Conservation (phyloP, 2,113 vertebrate genomes). For the Tychaedon coryphoeus region DNA sequence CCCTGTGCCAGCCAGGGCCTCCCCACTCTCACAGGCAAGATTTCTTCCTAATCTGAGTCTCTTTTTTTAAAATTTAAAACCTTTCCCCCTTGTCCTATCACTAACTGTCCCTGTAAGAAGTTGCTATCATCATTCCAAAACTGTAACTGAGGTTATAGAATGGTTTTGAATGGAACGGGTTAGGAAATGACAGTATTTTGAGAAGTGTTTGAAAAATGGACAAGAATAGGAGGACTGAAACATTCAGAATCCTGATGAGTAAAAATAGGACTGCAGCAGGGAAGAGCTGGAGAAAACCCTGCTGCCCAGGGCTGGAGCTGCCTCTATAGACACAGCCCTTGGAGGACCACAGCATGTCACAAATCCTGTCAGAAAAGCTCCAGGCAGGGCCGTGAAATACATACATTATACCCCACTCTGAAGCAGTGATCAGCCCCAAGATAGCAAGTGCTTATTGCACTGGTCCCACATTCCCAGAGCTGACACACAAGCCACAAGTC, state of each 20-base stretch:
- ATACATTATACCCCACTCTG: neutral
- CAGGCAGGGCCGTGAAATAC: neutral
- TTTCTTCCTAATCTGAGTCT: neutral
- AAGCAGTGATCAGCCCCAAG: neutral
- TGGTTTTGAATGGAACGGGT: neutral
- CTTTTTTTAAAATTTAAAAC: neutral
- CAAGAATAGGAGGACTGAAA: neutral
- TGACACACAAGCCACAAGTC: neutral
- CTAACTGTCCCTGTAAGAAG: neutral
- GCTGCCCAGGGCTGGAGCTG: neutral
- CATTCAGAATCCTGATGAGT: neutral
- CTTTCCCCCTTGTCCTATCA: neutral
- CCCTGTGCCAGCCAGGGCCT: neutral
- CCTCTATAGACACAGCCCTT: neutral
- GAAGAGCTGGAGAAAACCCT: neutral
- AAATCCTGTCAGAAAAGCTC: neutral
- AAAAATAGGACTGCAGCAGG: neutral
- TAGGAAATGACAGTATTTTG: neutral
- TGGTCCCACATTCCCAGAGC: neutral
- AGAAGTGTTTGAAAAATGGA: neutral
- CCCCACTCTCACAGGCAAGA: neutral
- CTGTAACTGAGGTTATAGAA: neutral
- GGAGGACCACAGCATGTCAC: neutral
- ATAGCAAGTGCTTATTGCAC: neutral
- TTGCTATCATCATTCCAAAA: neutral